Base-by-base conservation (phyloP, 2,888 invertebrate genomes). In the Cantharis flavilabris region DNA sequence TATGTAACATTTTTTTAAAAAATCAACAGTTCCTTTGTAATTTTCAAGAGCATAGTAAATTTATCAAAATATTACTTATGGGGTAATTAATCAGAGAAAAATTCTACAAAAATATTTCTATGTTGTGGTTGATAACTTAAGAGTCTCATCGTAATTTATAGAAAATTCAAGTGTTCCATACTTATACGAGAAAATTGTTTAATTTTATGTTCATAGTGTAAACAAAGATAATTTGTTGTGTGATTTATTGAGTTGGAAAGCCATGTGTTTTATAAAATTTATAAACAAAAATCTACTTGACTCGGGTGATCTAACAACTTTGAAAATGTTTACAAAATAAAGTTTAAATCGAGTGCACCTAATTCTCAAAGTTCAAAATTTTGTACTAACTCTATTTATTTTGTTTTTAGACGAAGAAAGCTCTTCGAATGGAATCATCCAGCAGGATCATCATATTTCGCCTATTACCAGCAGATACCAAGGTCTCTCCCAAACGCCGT, bases 341-440 rank as follows among this genome's bases (percentile, higher is more conserved):
- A 49, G 7, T n/a, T n/a, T 7, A 49, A 49, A 49, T 7, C 49
- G 7, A 7, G n/a, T 49, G 49, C n/a, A 49, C 33, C 33, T 49
- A 49, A n/a, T 49, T 49, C 49, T 11, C 11, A 3, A 28, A 28
- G 28, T 28, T n/a, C 64, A 18, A 64, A 64, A 64, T 18, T 64
- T 64, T 16, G 16, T 16, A 16, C 16, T 16, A 16, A 65, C 9
- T 30, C 26, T 72, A 63, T 62, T 70, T 65, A 26, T 78, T 74
- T 82, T 79, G 79, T 28, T 85, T 85, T 18, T 85, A 86, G 86
- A 86, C 69, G 86, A 86, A 20, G 87, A 87, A 16, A 81, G 80
- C n/a, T 33, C 77, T 9, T 80, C 23, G 76, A 83, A 69, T 81
- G 81, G 81, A 78, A 28, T 83, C 64, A 74, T 81, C 33, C 80